Evolutionary conservation across 2,113 vertebrate genomes (phyloP), one percentile per base, ranked within the genome.

Genomic region (Camelus bactrianus): DNA sequence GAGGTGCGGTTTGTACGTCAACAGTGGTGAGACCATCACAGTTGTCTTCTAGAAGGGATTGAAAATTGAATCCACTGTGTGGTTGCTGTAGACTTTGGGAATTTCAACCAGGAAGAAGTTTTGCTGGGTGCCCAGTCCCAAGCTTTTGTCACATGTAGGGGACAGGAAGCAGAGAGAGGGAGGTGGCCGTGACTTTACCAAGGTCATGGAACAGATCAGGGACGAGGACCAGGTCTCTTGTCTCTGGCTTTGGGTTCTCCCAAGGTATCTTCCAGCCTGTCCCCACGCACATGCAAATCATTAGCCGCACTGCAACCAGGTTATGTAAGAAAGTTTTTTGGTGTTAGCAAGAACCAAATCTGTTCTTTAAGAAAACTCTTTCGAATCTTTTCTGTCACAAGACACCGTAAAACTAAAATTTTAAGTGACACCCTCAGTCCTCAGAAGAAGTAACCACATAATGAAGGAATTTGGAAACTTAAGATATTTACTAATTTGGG

Each of bases 401-500:
- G 32, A n/a, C 8, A 3, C 67, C 60, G 46, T 87, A 32, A 87
- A 92, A 92, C n/a, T 42, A 85, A 42, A 70, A 70, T 56, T 64
- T 89, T 58, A 69, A 52, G n/a, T 84, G 22, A 85, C 30, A 70
- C 1, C 1, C 48, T 94, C n/a, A 72, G 6, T 64, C 54, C 67
- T 85, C 50, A 80, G 56, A 73, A 75, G 76, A 72, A 91, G 62
- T 86, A 77, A 89, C 24, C 62, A 38, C 14, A 35, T 92, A 65
- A n/a, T 32, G n/a, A 79, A 26, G 50, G 50, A 69, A 92, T 52
- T 65, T 75, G 42, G 65, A 89, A 93, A 32, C 20, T n/a, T 89
- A 60, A 96, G 69, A 42, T 70, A 50, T 81, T 88, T 84, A 50
- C 91, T 79, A 35, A 24, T 93, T 83, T 76, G 32, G 22, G 64